Evolutionary conservation across 2,797 vertebrate genomes (phyloP).

Genomic region (Mormyrus proboscirostris): DNA sequence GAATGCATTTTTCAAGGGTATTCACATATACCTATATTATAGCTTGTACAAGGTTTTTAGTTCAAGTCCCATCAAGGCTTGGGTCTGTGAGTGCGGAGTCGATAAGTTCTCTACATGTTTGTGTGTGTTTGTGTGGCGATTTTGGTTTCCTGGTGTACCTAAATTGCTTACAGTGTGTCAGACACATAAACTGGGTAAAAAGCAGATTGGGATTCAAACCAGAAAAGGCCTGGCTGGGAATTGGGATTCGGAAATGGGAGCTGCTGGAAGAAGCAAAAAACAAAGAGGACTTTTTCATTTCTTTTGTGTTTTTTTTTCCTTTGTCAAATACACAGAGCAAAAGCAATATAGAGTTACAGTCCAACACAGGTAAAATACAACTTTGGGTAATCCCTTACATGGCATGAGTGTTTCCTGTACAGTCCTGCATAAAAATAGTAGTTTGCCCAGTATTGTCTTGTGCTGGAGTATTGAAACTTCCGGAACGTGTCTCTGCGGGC

Average conservation of each 20-base stretch:
- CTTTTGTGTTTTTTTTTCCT: conserved; percentile 44
- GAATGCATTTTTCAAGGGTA: background rate
- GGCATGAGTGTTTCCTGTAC: conserved; percentile 34
- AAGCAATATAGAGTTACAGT: conserved; percentile 72
- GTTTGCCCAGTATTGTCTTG: background rate
- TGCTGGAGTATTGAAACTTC: background rate
- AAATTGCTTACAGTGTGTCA: background rate
- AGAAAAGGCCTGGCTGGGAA: background rate
- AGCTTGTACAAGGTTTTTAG: background rate
- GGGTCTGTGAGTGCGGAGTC: background rate
- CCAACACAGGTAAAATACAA: conserved; percentile 70
- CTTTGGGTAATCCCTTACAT: conserved; percentile 36
- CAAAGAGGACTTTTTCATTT: conserved; percentile 42
- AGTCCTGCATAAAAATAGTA: conserved; percentile 56
- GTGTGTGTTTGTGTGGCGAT: background rate
- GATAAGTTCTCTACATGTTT: background rate
- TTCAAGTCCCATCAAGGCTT: background rate
- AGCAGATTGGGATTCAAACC: background rate
- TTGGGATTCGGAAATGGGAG: too few relatives aligned
- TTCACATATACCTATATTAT: background rate
- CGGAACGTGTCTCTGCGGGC: background rate
- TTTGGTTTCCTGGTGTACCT: background rate
- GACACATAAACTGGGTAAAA: background rate
- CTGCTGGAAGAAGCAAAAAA: conserved; percentile 4
- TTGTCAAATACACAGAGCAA: conserved; percentile 75